Evolutionary conservation across 92 coral and sea anemone genomes (phyloP), one percentile per base, ranked within the genome.

Genomic region (Epizoanthus ramosus): DNA sequence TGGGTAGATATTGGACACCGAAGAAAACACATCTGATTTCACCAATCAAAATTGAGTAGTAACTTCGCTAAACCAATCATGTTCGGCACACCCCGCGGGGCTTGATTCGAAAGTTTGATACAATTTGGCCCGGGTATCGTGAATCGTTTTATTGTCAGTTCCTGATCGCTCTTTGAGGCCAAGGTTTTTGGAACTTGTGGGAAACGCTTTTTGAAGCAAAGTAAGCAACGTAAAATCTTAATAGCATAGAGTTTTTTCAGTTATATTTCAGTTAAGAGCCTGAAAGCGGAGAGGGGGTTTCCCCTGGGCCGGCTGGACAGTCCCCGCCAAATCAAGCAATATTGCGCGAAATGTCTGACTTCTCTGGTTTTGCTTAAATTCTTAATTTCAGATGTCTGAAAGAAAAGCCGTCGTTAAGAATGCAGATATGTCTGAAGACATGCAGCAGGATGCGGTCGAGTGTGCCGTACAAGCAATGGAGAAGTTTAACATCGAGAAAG

Each of bases 401-500:
- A 88, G 98, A 79, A 95, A 95, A 81, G 95, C 97, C 43, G 98
- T 95, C 3, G 81, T 95, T 39, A 95, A 95, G 80, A 95, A 95
- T 84, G 98, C 97, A 31, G 97, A 95, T 81, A 95, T 95, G 98
- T 80, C 98, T 16, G 98, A 95, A 72, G 98, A 95, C 75, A 91
- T 95, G 92, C 98, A 95, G 63, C 92, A 88, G 84, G 98, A 95
- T 63, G 98, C 98, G 13, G 86, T 95, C 1, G 98, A 95, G 56
- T 91, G 98, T 79, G 97, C 98, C 2, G 89, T 93, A n/a, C 92
- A 85, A 75, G 98, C 98, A 13, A 91, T 95, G 91, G 98, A 95
- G 80, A 95, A 95, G 72, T 95, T 93, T 72, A 95, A 95, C 92
- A 93, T 95, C 72, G 98, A 95, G 70, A 95, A 95, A 82, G 98